Evolutionary conservation across 2,888 invertebrate species (phyloP).

Genomic region (Drosophila multiciliata): DNA sequence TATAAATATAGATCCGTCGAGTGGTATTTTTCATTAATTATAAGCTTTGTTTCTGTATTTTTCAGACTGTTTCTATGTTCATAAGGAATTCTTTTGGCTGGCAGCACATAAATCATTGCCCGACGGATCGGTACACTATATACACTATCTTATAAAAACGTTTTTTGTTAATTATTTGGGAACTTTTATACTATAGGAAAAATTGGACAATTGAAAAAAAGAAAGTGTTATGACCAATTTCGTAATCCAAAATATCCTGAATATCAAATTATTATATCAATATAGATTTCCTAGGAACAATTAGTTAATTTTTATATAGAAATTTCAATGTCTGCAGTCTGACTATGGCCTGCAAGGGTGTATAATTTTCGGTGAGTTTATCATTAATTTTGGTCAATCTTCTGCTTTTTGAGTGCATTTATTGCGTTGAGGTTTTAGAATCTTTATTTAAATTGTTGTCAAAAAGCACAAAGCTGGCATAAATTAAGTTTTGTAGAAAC

Average conservation of each 20-base stretch:
- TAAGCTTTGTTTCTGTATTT: background rate
- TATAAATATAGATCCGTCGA: background rate
- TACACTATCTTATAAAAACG: background rate
- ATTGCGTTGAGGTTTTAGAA: constrained; percentile 33
- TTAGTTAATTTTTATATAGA: too few relatives aligned
- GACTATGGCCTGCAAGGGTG: background rate
- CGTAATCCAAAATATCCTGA: background rate
- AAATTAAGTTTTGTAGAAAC: constrained; percentile 57
- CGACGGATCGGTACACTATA: background rate
- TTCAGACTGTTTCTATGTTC: background rate
- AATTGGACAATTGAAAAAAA: background rate
- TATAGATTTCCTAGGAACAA: background rate
- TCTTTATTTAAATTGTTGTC: constrained; percentile 21
- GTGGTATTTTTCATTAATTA: background rate
- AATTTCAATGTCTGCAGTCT: background rate
- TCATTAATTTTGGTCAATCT: background rate
- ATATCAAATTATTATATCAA: background rate
- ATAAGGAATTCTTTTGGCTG: background rate
- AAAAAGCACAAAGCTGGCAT: constrained; percentile 41
- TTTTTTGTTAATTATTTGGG: background rate
- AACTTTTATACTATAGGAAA: background rate
- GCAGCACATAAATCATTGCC: background rate
- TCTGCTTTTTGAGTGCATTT: constrained; percentile 27
- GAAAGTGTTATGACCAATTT: background rate
- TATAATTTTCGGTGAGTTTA: background rate